Conservation (phyloP, 2,888 invertebrate species). For the Boloria selene region DNA sequence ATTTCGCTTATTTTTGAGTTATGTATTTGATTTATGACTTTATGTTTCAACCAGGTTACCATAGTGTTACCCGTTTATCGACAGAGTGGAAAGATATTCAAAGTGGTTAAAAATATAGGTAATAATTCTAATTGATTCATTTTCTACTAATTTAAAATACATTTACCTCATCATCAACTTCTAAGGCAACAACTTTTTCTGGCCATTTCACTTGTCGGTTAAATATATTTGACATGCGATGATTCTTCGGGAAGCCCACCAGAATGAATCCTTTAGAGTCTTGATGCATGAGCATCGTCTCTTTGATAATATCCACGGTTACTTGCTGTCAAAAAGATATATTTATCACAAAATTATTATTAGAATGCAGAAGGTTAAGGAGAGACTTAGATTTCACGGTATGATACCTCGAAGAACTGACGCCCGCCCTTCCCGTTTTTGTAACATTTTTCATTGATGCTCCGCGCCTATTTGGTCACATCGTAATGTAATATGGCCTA, state of each 20-base stretch:
- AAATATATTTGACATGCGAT: conserved; percentile 75
- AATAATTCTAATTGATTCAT: no score
- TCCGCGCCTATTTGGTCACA: no score
- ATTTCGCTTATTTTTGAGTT: no score
- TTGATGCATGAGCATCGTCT: conserved; percentile 74
- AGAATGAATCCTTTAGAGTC: conserved; percentile 78
- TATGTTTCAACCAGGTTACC: no score
- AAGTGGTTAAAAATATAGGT: no score
- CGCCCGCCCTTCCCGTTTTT: no score
- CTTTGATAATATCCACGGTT: conserved; percentile 81
- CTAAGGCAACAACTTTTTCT: conserved; percentile 74
- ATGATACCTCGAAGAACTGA: no score
- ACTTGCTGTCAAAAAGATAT: conserved; percentile 63
- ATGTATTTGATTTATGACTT: no score
- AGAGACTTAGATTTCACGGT: neutral
- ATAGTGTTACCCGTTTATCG: no score
- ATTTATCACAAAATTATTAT: neutral
- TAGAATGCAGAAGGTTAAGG: neutral
- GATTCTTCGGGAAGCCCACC: conserved; percentile 81
- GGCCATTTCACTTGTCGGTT: conserved; percentile 77
- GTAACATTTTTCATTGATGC: no score
- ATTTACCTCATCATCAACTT: conserved; percentile 71
- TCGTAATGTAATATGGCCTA: no score
- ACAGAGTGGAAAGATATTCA: no score
- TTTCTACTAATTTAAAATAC: neutral